phyloP scores from a whole-genome alignment of 2,113 vertebrate species.

The Sylvia atricapilla region DNA sequence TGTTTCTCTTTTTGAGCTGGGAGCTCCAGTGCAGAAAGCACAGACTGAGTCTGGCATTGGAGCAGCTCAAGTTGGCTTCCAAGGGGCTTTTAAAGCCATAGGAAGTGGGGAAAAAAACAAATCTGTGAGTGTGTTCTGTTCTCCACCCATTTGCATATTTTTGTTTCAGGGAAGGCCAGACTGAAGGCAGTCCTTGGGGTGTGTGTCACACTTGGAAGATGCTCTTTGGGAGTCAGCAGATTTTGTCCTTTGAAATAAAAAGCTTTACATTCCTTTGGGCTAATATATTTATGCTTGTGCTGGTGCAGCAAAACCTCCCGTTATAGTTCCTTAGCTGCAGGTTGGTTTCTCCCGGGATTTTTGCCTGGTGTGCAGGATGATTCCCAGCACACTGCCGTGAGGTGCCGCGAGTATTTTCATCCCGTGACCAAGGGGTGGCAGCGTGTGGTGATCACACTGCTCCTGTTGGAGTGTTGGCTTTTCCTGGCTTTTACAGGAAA shows the following conservation, averaged over 20 bases:
- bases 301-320: not conserved
- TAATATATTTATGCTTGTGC: not conserved
- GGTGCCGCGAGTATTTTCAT: not conserved
- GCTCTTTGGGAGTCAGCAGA: not conserved
- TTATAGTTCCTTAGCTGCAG: not conserved
- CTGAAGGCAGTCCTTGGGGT: not conserved
- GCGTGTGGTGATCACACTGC: not conserved
- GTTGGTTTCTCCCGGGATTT: not conserved
- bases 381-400: not conserved
- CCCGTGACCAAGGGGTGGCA: slow-evolving; percentile 51
- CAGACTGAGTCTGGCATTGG: not conserved
- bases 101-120: not conserved
- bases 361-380: not conserved
- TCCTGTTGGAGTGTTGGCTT: accelerated
- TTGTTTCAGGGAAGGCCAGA: not conserved
- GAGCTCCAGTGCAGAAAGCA: not conserved
- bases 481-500: not conserved
- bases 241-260: not conserved
- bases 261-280: not conserved
- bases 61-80: not conserved
- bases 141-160: not conserved
- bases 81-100: not conserved
- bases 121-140: not conserved
- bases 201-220: not conserved
- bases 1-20: not conserved